A percentile compares a stretch with the other conserved stretches of the same genome.
phyloP scores from a whole-genome alignment of 2,113 vertebrate species.

The Eleginops maclovinus region DNA sequence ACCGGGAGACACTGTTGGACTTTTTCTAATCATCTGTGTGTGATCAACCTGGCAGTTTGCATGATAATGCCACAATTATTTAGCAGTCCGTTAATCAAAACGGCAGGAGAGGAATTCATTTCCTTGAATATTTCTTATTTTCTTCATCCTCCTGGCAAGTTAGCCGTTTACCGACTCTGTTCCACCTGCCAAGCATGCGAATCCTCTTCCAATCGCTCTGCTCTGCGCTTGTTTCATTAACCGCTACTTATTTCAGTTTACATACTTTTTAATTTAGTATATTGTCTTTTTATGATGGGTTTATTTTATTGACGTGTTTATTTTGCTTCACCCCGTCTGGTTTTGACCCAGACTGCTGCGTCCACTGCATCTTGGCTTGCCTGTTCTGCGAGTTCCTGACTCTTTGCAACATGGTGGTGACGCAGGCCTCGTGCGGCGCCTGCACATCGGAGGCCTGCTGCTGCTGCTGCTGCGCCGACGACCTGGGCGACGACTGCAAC shows the following conservation, averaged over 20 bases:
- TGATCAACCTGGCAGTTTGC: slow-evolving; percentile 81
- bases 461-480: slow-evolving; percentile 94
- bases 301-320: slow-evolving; percentile 10
- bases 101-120: slow-evolving; percentile 75
- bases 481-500: slow-evolving; percentile 89
- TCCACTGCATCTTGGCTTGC: slow-evolving; percentile 98
- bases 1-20: slow-evolving; percentile 76
- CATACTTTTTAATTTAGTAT: neutral
- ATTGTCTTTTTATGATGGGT: neutral
- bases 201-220: neutral
- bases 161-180: slow-evolving; percentile 9
- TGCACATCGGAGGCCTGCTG: slow-evolving; percentile 93
- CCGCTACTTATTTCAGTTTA: neutral
- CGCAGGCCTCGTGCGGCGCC: slow-evolving; percentile 92
- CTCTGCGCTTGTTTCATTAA: neutral
- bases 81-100: slow-evolving; percentile 82
- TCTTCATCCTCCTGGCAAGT: slow-evolving; percentile 12
- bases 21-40: slow-evolving; percentile 80
- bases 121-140: slow-evolving; percentile 74
- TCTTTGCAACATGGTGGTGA: slow-evolving; percentile 95
- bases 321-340: slow-evolving; percentile 19
- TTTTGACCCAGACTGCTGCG: slow-evolving; percentile 90
- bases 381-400: slow-evolving; percentile 98
- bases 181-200: slow-evolving; percentile 30
- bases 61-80: slow-evolving; percentile 86